Base-by-base conservation (phyloP, 2,888 invertebrate species). In the Drosophila phalerata region DNA sequence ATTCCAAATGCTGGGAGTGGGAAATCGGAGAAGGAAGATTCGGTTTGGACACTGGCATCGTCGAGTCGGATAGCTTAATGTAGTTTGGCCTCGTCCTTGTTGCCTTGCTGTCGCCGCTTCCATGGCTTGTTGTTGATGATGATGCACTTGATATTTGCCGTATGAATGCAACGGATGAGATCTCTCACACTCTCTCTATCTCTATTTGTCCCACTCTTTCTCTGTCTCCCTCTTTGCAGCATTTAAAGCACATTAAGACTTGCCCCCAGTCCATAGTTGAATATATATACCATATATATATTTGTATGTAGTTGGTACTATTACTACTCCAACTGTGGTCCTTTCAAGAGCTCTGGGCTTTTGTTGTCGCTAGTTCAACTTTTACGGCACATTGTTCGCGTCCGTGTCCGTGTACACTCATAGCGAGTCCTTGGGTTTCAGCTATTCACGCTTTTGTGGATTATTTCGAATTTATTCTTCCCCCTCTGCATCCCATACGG, bases 81-180 rank as follows among this genome's bases (percentile, higher is more conserved):
- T 69, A 63, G 83, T 79, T 79, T 76, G 68, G 62, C 51, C 57
- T 65, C 55, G 80, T 88, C 81, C 71, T 72, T 80, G 83, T 60
- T 51, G 67, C 58, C 61, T 60, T 51, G 67, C 58, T 63, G 64
- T 63, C 55, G 43, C 28, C 22, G 70, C 58, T n/a, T n/a, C n/a
- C n/a, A n/a, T n/a, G n/a, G n/a, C n/a, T 69, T 69, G 61, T 63
- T 77, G 81, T 55, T 71, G 81, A 77, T 88, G 83, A 86, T 84
- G 88, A 81, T 85, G 85, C 89, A 89, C 86, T 85, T 85, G 86
- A 89, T 89, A 88, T 78, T 85, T 85, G 75, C 86, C 71, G 83
- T 88, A 71, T 89, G 85, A 89, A 79, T 85, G 89, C 83, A 73
- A 47, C 61, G 22, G 22, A 58, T 40, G 55, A 49, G 42, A 52